These are phyloP conservation scores for Tipula lateralis DNA, from an alignment of 2,888 invertebrate species.

Conservation along the genomic window DNA sequence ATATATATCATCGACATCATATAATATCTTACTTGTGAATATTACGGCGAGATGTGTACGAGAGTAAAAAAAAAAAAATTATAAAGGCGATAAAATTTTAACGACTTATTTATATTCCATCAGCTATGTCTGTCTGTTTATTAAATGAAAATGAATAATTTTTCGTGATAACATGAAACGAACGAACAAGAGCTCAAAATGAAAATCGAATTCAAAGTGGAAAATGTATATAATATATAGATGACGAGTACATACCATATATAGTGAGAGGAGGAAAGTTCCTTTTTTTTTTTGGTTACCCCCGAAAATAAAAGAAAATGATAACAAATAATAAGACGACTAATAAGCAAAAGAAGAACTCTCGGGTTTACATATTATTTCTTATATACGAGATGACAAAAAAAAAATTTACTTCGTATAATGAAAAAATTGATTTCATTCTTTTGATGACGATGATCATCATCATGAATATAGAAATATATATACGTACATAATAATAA, in stretches of 20 bases:
- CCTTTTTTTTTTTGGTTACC: neutral
- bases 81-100: constrained; percentile 28
- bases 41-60: neutral
- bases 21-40: neutral
- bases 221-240: neutral
- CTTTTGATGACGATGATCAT: constrained; percentile 11
- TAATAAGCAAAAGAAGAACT: constrained; percentile 7
- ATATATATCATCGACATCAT: neutral
- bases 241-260: neutral
- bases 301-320: neutral
- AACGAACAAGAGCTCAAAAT: neutral
- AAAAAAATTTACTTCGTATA: neutral
- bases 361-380: constrained; percentile 4
- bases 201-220: constrained; percentile 24
- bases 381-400: neutral
- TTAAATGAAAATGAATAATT: constrained; percentile 24
- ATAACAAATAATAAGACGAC: neutral
- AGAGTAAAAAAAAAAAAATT: neutral
- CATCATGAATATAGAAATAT: constrained; percentile 13
- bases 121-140: constrained; percentile 29
- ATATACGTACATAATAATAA: neutral
- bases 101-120: constrained; percentile 30
- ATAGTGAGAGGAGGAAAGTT: neutral
- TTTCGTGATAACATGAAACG: neutral
- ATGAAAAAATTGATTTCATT: constrained; percentile 19